Percentiles rank a stretch among this genome's conserved stretches.
Evolutionary conservation across 2,888 invertebrate species (phyloP).

Genomic region (Hirudinaria manillensis): DNA sequence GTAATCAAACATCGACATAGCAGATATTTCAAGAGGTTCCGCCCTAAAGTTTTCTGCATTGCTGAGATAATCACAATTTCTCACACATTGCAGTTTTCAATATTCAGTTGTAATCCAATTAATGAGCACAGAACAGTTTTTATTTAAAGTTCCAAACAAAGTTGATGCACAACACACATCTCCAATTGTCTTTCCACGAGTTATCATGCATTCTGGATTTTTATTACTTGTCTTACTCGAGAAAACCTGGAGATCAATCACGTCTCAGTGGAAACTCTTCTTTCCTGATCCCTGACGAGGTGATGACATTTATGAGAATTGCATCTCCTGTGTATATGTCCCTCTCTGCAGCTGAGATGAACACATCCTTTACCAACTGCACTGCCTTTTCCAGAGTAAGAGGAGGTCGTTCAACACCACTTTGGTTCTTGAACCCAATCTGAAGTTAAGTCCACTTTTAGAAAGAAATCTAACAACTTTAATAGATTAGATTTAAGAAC

Average conservation of each 20-base stretch:
- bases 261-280: constrained; percentile 69
- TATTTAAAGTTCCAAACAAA: too few species aligned
- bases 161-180: too few species aligned
- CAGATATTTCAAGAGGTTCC: too few species aligned
- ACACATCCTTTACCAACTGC: constrained; percentile 83
- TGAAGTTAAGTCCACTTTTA: constrained; percentile 43
- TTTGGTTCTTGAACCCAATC: constrained; percentile 82
- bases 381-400: constrained; percentile 75
- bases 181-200: too few species aligned
- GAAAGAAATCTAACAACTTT: background rate
- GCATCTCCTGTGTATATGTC: constrained; percentile 95
- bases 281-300: constrained; percentile 73
- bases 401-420: constrained; percentile 61
- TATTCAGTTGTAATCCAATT: too few species aligned
- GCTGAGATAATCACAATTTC: too few species aligned
- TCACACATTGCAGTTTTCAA: too few species aligned
- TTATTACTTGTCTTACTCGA: too few species aligned
- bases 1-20: too few species aligned
- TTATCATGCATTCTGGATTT: too few species aligned
- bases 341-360: constrained; percentile 92
- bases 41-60: too few species aligned
- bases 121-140: too few species aligned
- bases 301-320: constrained; percentile 77
- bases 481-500: background rate
- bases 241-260: constrained; percentile 58